A percentile compares a stretch with the other conserved stretches of the same genome.
phyloP scores from a whole-genome alignment of 2,797 vertebrate genomes.

The Furcifer pardalis region DNA sequence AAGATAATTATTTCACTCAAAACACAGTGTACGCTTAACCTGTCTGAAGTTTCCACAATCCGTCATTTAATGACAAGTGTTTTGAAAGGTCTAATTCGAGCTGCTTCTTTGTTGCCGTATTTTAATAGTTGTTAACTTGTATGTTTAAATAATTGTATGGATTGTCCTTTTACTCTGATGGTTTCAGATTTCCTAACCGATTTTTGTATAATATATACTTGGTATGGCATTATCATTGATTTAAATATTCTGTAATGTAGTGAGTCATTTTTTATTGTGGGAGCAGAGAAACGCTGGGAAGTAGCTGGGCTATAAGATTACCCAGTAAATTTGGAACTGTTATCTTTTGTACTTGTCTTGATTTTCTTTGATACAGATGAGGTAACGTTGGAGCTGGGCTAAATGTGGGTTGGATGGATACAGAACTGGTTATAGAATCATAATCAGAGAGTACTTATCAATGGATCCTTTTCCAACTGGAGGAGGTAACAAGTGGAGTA shows the following conservation, averaged over 20 bases:
- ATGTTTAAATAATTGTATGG: slow-evolving; percentile 47
- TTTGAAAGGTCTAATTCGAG: slow-evolving; percentile 77
- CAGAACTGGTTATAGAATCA: no score
- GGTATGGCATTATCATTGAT: slow-evolving; percentile 40
- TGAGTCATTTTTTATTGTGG: neutral
- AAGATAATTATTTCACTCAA: slow-evolving; percentile 79
- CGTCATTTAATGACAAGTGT: slow-evolving; percentile 77
- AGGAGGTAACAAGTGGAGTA: no score
- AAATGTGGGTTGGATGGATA: no score
- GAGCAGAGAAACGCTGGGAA: neutral
- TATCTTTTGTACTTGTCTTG: neutral
- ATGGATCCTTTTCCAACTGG: no score
- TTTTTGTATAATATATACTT: slow-evolving; percentile 55
- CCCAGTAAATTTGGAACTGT: neutral
- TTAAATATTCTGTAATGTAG: neutral
- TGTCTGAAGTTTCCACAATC: slow-evolving; percentile 81
- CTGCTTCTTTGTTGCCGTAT: slow-evolving; percentile 64
- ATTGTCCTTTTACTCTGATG: slow-evolving; percentile 52
- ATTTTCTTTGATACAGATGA: neutral
- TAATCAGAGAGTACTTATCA: no score
- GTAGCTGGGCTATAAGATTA: neutral
- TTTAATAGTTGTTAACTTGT: slow-evolving; percentile 42
- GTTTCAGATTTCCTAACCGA: slow-evolving; percentile 64
- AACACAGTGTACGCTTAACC: slow-evolving; percentile 75
- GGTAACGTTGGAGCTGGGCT: neutral